Percentiles rank a stretch among this genome's conserved stretches.
phyloP scores from a whole-genome alignment of 2,888 invertebrate genomes.

The Altica lythri region DNA sequence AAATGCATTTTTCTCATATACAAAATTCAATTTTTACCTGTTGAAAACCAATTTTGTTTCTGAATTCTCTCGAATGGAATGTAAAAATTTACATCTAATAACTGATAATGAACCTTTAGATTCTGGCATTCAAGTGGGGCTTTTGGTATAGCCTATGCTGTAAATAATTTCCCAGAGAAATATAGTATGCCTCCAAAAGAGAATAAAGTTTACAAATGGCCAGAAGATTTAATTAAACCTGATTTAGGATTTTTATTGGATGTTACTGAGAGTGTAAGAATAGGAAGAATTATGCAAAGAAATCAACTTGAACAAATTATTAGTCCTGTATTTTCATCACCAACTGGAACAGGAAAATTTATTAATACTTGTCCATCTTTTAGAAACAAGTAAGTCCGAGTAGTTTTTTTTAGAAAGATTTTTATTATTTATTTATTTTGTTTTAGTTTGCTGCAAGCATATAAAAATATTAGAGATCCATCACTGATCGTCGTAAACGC shows the following conservation, averaged over 20 bases:
- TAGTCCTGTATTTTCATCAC: neutral
- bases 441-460: conserved; percentile 36
- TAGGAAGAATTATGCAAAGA: conserved; percentile 49
- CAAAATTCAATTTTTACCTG: neutral
- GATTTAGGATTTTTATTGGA: conserved; percentile 54
- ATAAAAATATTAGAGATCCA: conserved; percentile 38
- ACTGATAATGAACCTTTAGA: conserved; percentile 37
- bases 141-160: conserved; percentile 53
- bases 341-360: neutral
- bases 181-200: conserved; percentile 45
- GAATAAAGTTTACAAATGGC: conserved; percentile 55
- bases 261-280: conserved; percentile 54
- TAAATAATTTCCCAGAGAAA: conserved; percentile 43
- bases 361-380: neutral
- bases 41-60: neutral
- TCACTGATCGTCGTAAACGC: conserved; percentile 33
- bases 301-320: conserved; percentile 23
- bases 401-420: neutral
- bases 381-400: neutral
- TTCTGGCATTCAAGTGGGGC: conserved; percentile 59
- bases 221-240: conserved; percentile 56
- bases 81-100: neutral
- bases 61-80: neutral
- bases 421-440: neutral
- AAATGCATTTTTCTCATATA: no score